These are phyloP conservation scores for Lepetodrilus schrolli DNA, from an alignment of 2,888 invertebrate species.

Conservation along the genomic window DNA sequence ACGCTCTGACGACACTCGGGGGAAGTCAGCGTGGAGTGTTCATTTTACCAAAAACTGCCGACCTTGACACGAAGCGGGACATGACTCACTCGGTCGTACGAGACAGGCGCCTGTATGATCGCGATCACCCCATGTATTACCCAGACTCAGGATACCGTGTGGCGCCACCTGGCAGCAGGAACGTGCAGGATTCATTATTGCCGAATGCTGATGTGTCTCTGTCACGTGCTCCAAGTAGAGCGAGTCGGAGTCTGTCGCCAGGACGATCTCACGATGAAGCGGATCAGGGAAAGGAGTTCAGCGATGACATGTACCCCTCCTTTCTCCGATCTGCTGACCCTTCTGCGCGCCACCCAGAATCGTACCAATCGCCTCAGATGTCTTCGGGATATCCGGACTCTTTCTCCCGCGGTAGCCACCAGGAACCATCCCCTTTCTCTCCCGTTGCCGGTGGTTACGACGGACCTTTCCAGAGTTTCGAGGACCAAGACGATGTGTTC, in stretches of 20 bases:
- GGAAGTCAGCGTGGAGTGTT: constrained; percentile 53
- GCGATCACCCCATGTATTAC: constrained; percentile 43
- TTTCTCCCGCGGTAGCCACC: constrained; percentile 2
- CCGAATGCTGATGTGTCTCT: constrained; percentile 26
- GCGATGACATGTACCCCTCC: constrained; percentile 24
- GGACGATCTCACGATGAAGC: not conserved
- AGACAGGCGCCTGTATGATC: constrained; percentile 41
- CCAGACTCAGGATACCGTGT: constrained; percentile 44
- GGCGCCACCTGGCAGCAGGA: constrained; percentile 4
- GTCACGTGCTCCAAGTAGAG: constrained; percentile 22
- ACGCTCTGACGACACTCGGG: constrained; percentile 56
- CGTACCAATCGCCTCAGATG: constrained; percentile 4
- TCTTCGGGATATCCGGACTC: not conserved
- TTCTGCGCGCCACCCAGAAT: constrained; percentile 26
- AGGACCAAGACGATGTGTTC: constrained; percentile 63
- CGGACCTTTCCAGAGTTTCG: constrained; percentile 49
- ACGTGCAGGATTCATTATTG: not conserved
- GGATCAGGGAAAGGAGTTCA: not conserved
- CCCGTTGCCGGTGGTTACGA: constrained; percentile 31
- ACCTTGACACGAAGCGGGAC: constrained; percentile 44
- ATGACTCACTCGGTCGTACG: constrained; percentile 31
- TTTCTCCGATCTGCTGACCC: constrained; percentile 24
- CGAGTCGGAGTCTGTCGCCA: not conserved
- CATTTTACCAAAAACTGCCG: constrained; percentile 57
- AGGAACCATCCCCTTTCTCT: not conserved